Percentiles rank a stretch among this genome's conserved stretches.
These are phyloP conservation scores for Xyliphius kryptos DNA, from an alignment of 2,113 vertebrate genomes.

Conservation along the genomic window DNA sequence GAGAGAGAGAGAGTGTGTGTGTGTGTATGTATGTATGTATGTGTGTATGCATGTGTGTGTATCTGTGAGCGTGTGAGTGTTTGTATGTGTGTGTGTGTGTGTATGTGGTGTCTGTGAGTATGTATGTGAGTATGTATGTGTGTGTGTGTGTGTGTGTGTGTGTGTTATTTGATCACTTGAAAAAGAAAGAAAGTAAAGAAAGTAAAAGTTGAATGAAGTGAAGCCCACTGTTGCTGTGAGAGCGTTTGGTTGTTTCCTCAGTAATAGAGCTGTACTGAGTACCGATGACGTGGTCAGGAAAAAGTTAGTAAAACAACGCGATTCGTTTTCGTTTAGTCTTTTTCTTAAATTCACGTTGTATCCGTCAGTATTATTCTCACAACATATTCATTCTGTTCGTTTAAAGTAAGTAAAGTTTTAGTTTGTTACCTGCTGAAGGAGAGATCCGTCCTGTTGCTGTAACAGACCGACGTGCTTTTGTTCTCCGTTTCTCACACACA, in stretches of 20 bases:
- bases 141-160: background rate
- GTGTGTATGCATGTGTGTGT: too few species aligned
- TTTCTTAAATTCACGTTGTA: background rate
- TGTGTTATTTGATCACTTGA: background rate
- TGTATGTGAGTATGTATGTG: too few species aligned
- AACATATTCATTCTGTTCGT: background rate
- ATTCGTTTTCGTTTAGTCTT: background rate
- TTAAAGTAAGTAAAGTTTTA: background rate
- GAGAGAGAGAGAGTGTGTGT: too few species aligned
- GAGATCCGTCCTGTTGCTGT: background rate
- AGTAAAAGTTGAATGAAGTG: too few species aligned
- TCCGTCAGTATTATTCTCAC: too few species aligned
- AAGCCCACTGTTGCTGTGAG: too few species aligned
- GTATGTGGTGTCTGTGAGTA: too few species aligned
- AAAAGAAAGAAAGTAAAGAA: too few species aligned
- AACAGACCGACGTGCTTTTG: slow-evolving; percentile 8
- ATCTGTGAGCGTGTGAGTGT: too few species aligned
- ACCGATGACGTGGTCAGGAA: slow-evolving; percentile 30
- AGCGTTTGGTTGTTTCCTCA: too few species aligned
- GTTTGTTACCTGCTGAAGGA: background rate
- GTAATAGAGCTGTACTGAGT: background rate
- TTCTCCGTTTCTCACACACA: background rate
- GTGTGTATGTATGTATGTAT: too few species aligned
- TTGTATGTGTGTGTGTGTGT: too few species aligned
- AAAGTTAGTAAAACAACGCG: background rate